Percentiles rank a stretch among this genome's conserved stretches.
phyloP scores from a whole-genome alignment of 2,888 invertebrate species.

The Pinctada fucata region DNA sequence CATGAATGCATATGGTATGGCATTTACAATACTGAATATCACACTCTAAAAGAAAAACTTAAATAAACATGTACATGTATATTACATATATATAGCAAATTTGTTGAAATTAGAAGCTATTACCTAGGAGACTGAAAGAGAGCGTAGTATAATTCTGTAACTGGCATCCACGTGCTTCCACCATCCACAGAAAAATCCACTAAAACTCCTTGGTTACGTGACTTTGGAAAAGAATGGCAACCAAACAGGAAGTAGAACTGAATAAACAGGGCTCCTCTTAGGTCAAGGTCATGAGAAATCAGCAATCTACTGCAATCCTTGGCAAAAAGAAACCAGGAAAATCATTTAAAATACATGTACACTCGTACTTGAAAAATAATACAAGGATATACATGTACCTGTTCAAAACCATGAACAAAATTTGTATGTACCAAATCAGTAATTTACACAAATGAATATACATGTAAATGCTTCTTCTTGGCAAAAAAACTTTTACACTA shows the following conservation, averaged over 20 bases:
- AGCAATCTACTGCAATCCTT: constrained; percentile 75
- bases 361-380: no score
- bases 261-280: constrained; percentile 71
- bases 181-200: constrained; percentile 75
- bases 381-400: no score
- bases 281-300: constrained; percentile 73
- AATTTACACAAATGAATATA: no score
- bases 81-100: no score
- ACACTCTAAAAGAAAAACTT: no score
- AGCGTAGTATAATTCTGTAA: constrained; percentile 73
- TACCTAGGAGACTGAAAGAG: constrained; percentile 72
- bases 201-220: constrained; percentile 72
- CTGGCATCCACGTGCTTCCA: constrained; percentile 73
- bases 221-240: constrained; percentile 66
- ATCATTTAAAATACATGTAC: background rate
- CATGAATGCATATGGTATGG: no score
- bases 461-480: constrained; percentile 23
- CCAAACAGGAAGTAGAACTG: constrained; percentile 77
- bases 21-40: no score
- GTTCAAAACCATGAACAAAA: no score
- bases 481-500: no score
- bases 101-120: background rate
- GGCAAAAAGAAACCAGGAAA: constrained; percentile 26
- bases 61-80: no score
- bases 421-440: no score